phyloP scores from a whole-genome alignment of 2,113 vertebrate genomes.

The Verasper variegatus region DNA sequence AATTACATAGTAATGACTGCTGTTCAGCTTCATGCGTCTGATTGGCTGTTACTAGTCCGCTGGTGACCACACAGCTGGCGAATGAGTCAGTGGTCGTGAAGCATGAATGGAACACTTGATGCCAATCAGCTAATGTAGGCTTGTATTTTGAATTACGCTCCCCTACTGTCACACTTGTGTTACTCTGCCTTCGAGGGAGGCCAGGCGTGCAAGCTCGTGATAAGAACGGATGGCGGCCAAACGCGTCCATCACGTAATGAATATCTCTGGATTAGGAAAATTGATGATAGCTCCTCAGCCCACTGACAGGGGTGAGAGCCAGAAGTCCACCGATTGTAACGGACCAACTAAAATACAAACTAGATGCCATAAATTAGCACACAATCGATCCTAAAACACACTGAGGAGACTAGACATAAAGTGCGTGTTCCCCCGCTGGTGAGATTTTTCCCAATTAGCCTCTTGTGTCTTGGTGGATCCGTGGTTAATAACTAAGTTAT shows the following conservation, averaged over 20 bases:
- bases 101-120: neutral
- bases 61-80: neutral
- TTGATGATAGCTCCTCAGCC: conserved; percentile 24
- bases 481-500: conserved; percentile 62
- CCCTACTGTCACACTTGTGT: neutral
- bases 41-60: neutral
- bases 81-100: neutral
- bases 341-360: conserved; percentile 41
- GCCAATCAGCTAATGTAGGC: neutral
- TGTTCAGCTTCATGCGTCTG: neutral
- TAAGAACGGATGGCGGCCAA: conserved; percentile 42
- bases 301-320: conserved; percentile 28
- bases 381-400: conserved; percentile 28
- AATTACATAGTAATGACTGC: neutral
- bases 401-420: neutral
- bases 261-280: conserved; percentile 37
- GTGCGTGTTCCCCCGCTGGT: conserved; percentile 37
- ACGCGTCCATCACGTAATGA: conserved; percentile 45
- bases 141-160: neutral
- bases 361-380: conserved; percentile 18
- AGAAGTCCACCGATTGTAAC: conserved; percentile 33
- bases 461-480: conserved; percentile 42
- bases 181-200: conserved; percentile 7
- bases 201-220: neutral
- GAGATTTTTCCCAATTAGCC: conserved; percentile 54